Evolutionary conservation across 2,113 vertebrate species (phyloP).

Genomic region (Columba janthina): DNA sequence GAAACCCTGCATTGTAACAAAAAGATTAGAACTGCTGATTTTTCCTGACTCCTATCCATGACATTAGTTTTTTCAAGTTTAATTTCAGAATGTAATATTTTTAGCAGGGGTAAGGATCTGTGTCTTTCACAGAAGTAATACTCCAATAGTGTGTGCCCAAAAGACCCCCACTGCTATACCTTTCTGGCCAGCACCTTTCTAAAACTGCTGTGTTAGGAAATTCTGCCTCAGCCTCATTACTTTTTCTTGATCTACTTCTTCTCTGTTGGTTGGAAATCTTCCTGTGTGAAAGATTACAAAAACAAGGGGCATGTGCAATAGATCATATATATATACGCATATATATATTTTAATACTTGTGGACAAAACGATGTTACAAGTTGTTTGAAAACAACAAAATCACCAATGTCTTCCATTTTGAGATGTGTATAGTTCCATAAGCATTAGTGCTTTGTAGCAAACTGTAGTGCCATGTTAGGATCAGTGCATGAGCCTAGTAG

Average conservation of each 20-base stretch:
- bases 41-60: not conserved
- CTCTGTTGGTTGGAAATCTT: constrained; percentile 64
- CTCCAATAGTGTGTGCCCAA: not conserved
- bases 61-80: not conserved
- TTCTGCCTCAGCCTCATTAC: constrained; percentile 22
- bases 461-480: constrained; percentile 91
- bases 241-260: constrained; percentile 31
- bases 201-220: constrained; percentile 45
- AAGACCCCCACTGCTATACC: not conserved
- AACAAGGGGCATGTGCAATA: constrained; percentile 93
- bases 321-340: constrained; percentile 75
- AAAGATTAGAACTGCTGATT: not conserved
- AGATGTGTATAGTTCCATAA: constrained; percentile 99
- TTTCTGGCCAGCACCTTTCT: constrained; percentile 9
- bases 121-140: not conserved
- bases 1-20: not conserved
- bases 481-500: constrained; percentile 96
- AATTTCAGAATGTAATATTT: not conserved
- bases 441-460: constrained; percentile 93
- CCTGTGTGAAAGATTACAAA: constrained; percentile 65
- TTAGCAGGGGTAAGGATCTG: not conserved
- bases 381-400: constrained; percentile 99
- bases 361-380: constrained; percentile 96
- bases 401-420: constrained; percentile 99
- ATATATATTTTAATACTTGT: constrained; percentile 97